Conservation (phyloP, 2,888 invertebrate genomes). For the Cephus pygmeus region DNA sequence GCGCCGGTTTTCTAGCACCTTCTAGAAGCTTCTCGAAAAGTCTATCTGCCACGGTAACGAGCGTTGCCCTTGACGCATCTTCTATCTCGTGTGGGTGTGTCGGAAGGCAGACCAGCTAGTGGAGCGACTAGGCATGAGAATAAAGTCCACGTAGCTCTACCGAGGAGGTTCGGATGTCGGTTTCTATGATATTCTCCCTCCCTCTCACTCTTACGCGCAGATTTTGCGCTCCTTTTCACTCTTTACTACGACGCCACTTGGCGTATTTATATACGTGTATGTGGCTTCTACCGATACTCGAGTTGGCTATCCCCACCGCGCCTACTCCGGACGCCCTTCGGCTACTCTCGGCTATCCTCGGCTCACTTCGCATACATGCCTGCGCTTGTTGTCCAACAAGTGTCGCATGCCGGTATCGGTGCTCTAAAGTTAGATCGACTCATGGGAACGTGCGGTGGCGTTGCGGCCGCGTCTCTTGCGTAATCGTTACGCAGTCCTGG, state of each 20-base stretch:
- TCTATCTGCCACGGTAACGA: neutral
- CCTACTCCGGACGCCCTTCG: conserved; percentile 19
- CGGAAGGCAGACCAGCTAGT: neutral
- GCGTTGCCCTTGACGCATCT: neutral
- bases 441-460: conserved; percentile 35
- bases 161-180: neutral
- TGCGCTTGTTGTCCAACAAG: conserved; percentile 50
- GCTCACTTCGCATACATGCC: conserved; percentile 24
- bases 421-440: conserved; percentile 49
- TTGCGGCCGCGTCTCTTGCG: conserved; percentile 6
- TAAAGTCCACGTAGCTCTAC: neutral
- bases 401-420: conserved; percentile 32
- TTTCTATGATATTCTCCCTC: neutral
- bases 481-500: conserved; percentile 16
- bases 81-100: neutral
- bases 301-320: neutral
- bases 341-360: conserved; percentile 8
- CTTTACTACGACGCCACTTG: neutral
- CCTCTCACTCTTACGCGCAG: neutral
- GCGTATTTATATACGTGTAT: neutral
- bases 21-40: neutral
- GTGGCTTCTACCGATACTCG: neutral
- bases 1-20: neutral
- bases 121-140: neutral
- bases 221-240: neutral